Evolutionary conservation across 2,113 vertebrate species (phyloP).

Genomic region (Pedionomus torquatus): DNA sequence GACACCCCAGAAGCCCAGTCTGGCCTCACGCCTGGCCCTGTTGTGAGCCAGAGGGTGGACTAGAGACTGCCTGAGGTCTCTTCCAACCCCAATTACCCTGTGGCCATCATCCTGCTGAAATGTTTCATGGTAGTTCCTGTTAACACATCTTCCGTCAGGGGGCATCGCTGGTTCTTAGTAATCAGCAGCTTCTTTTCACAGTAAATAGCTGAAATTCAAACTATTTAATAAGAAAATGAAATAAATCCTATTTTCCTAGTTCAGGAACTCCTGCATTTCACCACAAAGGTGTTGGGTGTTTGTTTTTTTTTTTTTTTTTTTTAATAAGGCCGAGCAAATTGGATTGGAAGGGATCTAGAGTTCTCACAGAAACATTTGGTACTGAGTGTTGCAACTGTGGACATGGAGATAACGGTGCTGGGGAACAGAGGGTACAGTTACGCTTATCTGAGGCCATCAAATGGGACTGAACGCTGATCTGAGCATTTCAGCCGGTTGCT

Average conservation of each 20-base stretch:
- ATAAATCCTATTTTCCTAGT: not conserved
- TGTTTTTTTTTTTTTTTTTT: not conserved
- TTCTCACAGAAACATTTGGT: not conserved
- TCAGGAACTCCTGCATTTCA: not conserved
- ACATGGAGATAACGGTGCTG: not conserved
- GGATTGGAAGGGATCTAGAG: not conserved
- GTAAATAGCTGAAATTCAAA: not conserved
- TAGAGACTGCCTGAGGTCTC: not conserved
- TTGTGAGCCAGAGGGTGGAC: not conserved
- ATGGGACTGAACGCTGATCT: not conserved
- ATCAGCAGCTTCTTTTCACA: not conserved
- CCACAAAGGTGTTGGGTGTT: not conserved
- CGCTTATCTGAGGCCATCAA: not conserved
- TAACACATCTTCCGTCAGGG: not conserved
- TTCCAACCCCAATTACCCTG: not conserved
- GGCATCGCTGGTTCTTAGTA: not conserved
- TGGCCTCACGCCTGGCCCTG: not conserved
- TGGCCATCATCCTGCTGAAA: not conserved
- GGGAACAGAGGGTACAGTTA: not conserved
- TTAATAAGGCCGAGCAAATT: not conserved
- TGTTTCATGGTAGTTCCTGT: not conserved
- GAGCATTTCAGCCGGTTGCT: not conserved
- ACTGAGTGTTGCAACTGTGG: not conserved
- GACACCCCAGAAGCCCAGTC: not conserved
- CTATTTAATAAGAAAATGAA: not conserved